A percentile compares a stretch with the other conserved stretches of the same genome.
phyloP scores from a whole-genome alignment of 2,797 vertebrate species.

The Leptatherina wallacei region DNA sequence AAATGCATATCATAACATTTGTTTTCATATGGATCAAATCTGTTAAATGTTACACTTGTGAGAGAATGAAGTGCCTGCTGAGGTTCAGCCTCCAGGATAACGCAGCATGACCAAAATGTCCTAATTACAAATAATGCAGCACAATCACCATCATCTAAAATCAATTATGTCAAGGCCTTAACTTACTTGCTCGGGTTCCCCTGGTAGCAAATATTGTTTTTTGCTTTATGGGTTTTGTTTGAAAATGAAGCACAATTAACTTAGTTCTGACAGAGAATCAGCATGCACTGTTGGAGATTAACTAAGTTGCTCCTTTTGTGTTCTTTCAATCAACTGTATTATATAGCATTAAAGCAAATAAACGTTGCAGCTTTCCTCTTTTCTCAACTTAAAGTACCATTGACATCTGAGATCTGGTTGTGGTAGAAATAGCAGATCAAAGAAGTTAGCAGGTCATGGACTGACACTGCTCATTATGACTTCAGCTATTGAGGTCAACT shows the following conservation, averaged over 20 bases:
- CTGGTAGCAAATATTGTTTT: constrained; percentile 46
- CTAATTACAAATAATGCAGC: constrained; percentile 65
- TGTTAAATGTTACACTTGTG: constrained; percentile 35
- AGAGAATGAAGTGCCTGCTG: constrained; percentile 56
- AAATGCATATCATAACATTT: constrained; percentile 51
- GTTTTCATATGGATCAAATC: constrained; percentile 62
- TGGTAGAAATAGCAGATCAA: not conserved
- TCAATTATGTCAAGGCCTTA: constrained; percentile 62
- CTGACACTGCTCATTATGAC: constrained; percentile 59
- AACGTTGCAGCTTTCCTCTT: constrained; percentile 23
- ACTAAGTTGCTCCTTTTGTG: constrained; percentile 49
- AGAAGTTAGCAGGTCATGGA: constrained; percentile 37
- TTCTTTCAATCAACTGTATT: constrained; percentile 36
- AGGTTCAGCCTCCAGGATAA: constrained; percentile 37
- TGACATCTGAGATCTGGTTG: not conserved
- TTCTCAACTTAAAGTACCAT: not conserved
- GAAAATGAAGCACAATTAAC: constrained; percentile 53
- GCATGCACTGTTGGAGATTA: constrained; percentile 45
- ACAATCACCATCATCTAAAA: constrained; percentile 63
- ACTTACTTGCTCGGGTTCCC: constrained; percentile 48
- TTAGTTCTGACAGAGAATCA: constrained; percentile 43
- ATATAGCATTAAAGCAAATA: constrained; percentile 5
- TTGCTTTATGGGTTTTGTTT: constrained; percentile 53
- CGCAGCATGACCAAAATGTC: constrained; percentile 44
- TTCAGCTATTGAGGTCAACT: constrained; percentile 48